phyloP scores from a whole-genome alignment of 2,113 vertebrate genomes.

The Chlorocebus sabaeus region DNA sequence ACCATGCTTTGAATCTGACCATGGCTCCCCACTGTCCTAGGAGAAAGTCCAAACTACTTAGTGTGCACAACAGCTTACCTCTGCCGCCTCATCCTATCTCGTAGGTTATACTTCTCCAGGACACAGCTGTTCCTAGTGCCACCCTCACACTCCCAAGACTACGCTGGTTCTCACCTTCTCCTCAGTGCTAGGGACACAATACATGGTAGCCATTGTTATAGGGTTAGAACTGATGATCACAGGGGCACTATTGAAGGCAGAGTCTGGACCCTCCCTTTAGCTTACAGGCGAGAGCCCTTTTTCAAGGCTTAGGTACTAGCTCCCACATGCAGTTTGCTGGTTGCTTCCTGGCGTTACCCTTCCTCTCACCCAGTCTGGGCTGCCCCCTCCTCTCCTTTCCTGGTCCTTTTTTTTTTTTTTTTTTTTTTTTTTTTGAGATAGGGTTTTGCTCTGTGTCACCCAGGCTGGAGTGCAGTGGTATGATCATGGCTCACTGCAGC shows the following conservation, averaged over 20 bases:
- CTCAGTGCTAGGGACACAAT: background rate
- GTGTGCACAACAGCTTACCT: too few species aligned
- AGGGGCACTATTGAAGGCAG: background rate
- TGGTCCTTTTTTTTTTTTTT: background rate
- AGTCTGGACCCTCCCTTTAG: background rate
- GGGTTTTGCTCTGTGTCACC: too few species aligned
- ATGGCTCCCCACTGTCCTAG: background rate
- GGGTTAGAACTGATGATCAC: background rate
- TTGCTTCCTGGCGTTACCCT: background rate
- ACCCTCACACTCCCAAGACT: too few species aligned
- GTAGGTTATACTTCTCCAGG: background rate
- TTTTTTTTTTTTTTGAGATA: too few species aligned
- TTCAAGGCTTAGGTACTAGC: background rate
- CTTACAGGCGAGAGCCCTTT: background rate
- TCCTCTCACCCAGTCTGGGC: background rate
- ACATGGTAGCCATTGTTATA: background rate
- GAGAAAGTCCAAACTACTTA: background rate
- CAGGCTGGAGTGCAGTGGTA: too few species aligned
- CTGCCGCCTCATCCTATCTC: background rate
- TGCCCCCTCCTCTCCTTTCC: background rate
- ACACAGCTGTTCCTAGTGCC: background rate
- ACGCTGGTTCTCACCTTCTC: background rate
- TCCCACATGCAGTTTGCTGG: background rate
- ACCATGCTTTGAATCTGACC: background rate
- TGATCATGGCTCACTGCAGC: too few species aligned